A percentile compares a stretch with the other conserved stretches of the same genome.
phyloP scores from a whole-genome alignment of 2,888 invertebrate species.

The Leptodirus hochenwartii region DNA sequence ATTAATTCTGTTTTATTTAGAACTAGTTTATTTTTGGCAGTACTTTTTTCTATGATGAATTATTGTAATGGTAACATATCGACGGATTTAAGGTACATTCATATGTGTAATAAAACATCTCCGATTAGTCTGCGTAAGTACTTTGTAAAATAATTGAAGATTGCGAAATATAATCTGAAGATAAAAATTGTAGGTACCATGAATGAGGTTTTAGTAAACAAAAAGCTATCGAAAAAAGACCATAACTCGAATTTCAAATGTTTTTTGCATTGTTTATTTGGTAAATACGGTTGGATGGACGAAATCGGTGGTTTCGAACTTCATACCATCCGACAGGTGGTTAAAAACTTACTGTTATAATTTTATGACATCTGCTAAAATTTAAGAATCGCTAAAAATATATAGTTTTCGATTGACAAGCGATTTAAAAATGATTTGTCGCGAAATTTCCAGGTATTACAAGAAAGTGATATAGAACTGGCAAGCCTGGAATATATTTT shows the following conservation, averaged over 20 bases:
- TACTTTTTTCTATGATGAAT: no score
- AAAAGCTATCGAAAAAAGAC: conserved; percentile 16
- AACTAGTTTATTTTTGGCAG: no score
- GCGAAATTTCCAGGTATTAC: no score
- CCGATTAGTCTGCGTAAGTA: conserved; percentile 23
- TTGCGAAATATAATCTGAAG: conserved; percentile 4
- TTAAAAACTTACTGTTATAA: no score
- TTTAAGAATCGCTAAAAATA: no score
- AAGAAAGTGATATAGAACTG: conserved; percentile 17
- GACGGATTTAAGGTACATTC: conserved; percentile 21
- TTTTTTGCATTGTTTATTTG: conserved; percentile 25
- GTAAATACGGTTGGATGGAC: conserved; percentile 27
- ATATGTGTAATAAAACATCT: conserved; percentile 22
- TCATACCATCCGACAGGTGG: conserved; percentile 20
- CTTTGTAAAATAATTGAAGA: neutral
- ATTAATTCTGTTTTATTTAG: no score
- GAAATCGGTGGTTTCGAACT: conserved; percentile 25
- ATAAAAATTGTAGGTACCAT: conserved; percentile 18
- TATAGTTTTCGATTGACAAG: no score
- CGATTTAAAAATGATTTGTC: no score
- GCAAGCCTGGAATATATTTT: conserved; percentile 20
- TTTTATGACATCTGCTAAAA: no score
- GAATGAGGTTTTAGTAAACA: conserved; percentile 24
- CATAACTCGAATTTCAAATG: conserved; percentile 22
- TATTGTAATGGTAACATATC: conserved; percentile 15